These are phyloP conservation scores for Corvus cornix DNA, from an alignment of 2,113 vertebrate species.

Conservation along the genomic window DNA sequence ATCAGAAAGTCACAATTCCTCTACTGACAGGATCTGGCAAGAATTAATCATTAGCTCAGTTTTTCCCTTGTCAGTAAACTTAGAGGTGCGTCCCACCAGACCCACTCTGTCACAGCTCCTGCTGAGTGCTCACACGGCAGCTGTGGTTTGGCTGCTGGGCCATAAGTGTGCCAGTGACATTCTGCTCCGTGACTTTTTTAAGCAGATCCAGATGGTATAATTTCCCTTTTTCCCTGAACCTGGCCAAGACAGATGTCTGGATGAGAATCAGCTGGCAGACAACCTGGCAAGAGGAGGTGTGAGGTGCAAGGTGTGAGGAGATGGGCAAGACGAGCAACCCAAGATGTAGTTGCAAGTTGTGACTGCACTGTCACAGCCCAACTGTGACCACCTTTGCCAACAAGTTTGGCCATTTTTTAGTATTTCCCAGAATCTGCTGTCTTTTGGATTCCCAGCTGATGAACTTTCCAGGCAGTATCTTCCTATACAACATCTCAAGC, in stretches of 20 bases:
- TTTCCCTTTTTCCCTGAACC: neutral
- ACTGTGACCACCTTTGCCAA: neutral
- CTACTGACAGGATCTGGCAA: constrained; percentile 9
- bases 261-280: neutral
- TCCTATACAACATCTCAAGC: neutral
- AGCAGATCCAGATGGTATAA: constrained; percentile 1
- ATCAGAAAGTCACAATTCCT: neutral
- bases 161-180: neutral
- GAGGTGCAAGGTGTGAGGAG: neutral
- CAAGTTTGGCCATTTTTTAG: neutral
- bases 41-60: constrained; percentile 3
- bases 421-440: neutral
- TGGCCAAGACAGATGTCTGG: neutral
- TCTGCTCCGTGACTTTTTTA: neutral
- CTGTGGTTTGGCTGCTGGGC: neutral
- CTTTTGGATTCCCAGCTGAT: neutral
- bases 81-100: neutral
- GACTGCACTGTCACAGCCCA: neutral
- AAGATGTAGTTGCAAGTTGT: neutral
- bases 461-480: neutral
- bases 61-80: constrained; percentile 1
- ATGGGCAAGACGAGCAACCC: neutral
- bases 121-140: neutral
- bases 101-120: neutral
- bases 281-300: neutral